These are phyloP conservation scores for Porites lutea DNA, from an alignment of 64 coral and sea anemone genomes.

Conservation along the genomic window DNA sequence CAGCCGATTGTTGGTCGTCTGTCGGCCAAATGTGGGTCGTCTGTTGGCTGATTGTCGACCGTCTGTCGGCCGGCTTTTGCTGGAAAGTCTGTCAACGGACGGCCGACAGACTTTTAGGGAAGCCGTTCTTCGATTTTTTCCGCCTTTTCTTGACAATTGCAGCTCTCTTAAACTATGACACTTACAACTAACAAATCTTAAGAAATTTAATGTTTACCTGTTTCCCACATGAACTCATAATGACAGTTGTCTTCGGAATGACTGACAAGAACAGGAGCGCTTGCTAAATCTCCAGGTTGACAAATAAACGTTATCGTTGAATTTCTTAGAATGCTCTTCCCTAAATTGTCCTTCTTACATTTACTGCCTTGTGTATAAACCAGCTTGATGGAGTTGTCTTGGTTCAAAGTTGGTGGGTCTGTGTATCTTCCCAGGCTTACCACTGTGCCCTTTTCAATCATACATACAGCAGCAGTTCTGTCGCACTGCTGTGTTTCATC, in stretches of 20 bases:
- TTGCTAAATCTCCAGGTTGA: conserved; percentile 81
- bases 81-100: too few relatives aligned
- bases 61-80: too few relatives aligned
- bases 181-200: neutral
- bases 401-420: conserved; percentile 52
- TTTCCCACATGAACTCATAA: conserved; percentile 83
- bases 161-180: too few relatives aligned
- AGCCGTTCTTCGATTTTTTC: too few relatives aligned
- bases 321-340: conserved; percentile 31
- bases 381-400: conserved; percentile 75
- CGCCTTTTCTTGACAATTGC: too few relatives aligned
- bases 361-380: conserved; percentile 68
- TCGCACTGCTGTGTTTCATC: conserved; percentile 62
- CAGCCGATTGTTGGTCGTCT: too few relatives aligned
- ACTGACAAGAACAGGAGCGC: conserved; percentile 82
- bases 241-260: conserved; percentile 72
- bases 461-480: conserved; percentile 56
- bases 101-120: too few relatives aligned
- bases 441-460: conserved; percentile 57
- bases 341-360: conserved; percentile 61
- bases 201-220: conserved; percentile 40
- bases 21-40: too few relatives aligned
- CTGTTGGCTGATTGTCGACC: too few relatives aligned
- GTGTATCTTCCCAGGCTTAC: conserved; percentile 71
- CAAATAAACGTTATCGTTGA: conserved; percentile 89